phyloP scores from a whole-genome alignment of 1,140 invertebrate species.

The Lysiphlebus fabarum region DNA sequence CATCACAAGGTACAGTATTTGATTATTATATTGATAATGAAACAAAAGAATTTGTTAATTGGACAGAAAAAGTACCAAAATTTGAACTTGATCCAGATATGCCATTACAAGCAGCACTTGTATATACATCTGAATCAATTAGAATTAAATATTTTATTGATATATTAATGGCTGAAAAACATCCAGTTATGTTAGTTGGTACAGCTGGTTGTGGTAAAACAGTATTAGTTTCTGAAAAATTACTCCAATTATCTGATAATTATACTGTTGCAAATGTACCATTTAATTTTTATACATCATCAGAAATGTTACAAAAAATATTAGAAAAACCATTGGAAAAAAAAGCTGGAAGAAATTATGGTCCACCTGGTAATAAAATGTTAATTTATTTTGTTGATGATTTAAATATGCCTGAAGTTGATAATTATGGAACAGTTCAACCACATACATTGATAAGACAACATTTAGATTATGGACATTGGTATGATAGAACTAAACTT shows the following conservation, averaged over 20 bases:
- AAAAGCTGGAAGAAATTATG: constrained; percentile 93
- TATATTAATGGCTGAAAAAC: constrained; percentile 79
- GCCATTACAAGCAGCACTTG: constrained; percentile 86
- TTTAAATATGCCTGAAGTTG: constrained; percentile 97
- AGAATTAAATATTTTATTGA: constrained; percentile 87
- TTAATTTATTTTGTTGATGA: constrained; percentile 97
- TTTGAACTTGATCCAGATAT: constrained; percentile 91
- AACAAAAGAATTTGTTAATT: constrained; percentile 83
- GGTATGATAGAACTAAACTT: constrained; percentile 91
- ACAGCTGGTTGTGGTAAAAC: constrained; percentile 90
- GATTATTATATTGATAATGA: constrained; percentile 92
- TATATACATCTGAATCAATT: constrained; percentile 92
- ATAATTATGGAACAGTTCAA: constrained; percentile 91
- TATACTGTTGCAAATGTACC: constrained; percentile 88
- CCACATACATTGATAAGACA: constrained; percentile 93
- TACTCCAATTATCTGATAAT: constrained; percentile 76
- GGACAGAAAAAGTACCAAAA: constrained; percentile 83
- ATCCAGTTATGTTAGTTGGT: constrained; percentile 93
- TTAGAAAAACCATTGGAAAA: constrained; percentile 95
- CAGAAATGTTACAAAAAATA: constrained; percentile 93
- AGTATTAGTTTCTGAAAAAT: constrained; percentile 82
- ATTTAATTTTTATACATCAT: constrained; percentile 96
- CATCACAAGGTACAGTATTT: constrained; percentile 85
- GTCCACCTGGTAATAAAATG: constrained; percentile 89
- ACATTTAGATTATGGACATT: constrained; percentile 92